Base-by-base conservation (phyloP, 2,797 vertebrate species). In the Poeciliopsis paucimaculata region DNA sequence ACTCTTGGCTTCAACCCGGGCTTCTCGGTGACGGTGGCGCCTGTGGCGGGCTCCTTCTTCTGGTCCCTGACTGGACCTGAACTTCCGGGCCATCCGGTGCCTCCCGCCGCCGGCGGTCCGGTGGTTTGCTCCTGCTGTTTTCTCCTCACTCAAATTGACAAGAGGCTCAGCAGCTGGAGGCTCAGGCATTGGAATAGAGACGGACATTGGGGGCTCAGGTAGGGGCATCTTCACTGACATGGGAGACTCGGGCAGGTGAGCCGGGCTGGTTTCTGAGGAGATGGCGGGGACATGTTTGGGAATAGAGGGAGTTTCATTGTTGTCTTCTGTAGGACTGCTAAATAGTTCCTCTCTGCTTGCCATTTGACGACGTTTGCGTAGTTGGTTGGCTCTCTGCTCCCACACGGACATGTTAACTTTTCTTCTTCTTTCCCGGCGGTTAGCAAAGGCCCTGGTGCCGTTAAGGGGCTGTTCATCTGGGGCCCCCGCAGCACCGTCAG, bases 351-450 rank as follows among this genome's bases (percentile, higher is more conserved):
- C 98, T 75, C 97, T 97, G 91, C 98, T 99, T 28, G 97, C 97
- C 96, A 97, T 97, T 92, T 99, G 97, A 80, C 98, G 97, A n/a
- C 98, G 97, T 82, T 97, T 96, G 78, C 98, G 95, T 75, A 99
- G 94, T 93, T 98, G 98, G 93, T 98, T 99, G 78, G 98, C 97
- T 53, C 98, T 95, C 94, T 99, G 98, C 93, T 99, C 98, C 98
- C 98, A 99, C 83, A 99, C 98, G 0, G 98, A 98, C 97, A 98
- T 98, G 91, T 97, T 97, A 75, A 98, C 98, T 64, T 98, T 96
- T 78, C 96, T 94, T 49, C 98, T 95, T 39, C 97, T 95, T 77
- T 98, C 98, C 2, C 98, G 96, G 76, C 98, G 98, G 92, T 90
- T 94, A 75, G 87, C 74, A 36, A 95, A 96, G 72, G 94, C 76